These are phyloP conservation scores for Campylomormyrus numenius DNA, from an alignment of 2,113 vertebrate species.

Conservation along the genomic window DNA sequence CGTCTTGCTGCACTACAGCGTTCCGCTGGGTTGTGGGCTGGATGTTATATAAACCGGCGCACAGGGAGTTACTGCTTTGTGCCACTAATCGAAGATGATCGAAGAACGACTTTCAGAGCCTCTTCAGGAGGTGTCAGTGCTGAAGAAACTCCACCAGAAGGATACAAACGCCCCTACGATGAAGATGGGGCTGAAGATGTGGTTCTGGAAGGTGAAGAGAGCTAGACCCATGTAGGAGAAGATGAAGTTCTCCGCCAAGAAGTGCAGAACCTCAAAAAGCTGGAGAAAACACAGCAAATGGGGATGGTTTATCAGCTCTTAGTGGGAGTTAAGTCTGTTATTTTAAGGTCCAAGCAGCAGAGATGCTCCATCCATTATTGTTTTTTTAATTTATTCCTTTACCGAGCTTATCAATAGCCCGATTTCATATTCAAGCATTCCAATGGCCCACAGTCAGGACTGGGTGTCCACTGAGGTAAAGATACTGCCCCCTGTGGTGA, in stretches of 20 bases:
- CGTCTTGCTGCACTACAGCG: background rate
- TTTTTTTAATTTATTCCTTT: background rate
- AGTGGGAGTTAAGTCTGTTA: background rate
- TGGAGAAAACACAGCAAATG: conserved; percentile 34
- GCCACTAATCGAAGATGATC: background rate
- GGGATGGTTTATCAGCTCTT: background rate
- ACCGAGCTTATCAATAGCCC: background rate
- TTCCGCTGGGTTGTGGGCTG: background rate
- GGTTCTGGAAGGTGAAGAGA: conserved; percentile 95
- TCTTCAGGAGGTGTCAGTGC: background rate
- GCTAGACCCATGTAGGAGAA: conserved; percentile 98
- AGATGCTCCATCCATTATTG: background rate
- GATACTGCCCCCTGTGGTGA: background rate
- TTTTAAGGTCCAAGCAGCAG: background rate
- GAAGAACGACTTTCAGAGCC: background rate
- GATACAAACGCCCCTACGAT: conserved; percentile 94
- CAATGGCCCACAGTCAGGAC: background rate
- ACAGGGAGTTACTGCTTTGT: background rate
- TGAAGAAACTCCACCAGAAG: conserved; percentile 46
- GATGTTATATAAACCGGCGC: background rate
- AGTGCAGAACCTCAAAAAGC: conserved; percentile 94
- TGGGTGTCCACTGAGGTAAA: background rate
- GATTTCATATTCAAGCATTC: background rate
- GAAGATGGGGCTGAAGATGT: conserved; percentile 90
- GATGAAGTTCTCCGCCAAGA: conserved; percentile 96